Evolutionary conservation across 2,888 invertebrate species (phyloP), one percentile per base, ranked within the genome.

Genomic region (Linyphia triangularis): DNA sequence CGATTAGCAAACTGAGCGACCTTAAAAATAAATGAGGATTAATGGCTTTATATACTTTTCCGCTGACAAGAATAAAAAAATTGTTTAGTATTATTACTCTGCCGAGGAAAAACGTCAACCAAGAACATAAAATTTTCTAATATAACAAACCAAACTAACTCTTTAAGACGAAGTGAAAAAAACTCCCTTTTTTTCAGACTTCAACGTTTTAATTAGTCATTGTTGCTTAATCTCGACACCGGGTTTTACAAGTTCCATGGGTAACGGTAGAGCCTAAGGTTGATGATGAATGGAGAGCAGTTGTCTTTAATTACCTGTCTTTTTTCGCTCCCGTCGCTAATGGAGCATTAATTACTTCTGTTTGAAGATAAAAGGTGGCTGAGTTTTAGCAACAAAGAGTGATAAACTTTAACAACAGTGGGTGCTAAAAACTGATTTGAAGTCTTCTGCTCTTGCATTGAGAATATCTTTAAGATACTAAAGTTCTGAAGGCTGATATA

Each of bases 341-440:
- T 88, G 75, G 77, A 69, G 69, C 82, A 82, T 82, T 88, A 88
- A 88, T 88, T 88, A 88, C 88, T 51, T 26, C 59, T 30, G 61
- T 69, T 70, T 88, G 30, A 81, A 67, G 69, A 70, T 70, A 81
- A 85, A 85, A 72, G 72, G 13, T 40, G 65, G 40, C 70, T 61
- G 43, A 69, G 43, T 70, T 63, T 77, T 78, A 26, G 40, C 40
- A 30, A 78, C 75, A 85, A 78, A 77, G 24, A n/a, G n/a, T n/a
- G n/a, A n/a, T n/a, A n/a, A n/a, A n/a, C n/a, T n/a, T n/a, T n/a
- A n/a, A n/a, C n/a, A n/a, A n/a, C n/a, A n/a, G n/a, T n/a, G n/a
- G n/a, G n/a, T n/a, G n/a, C n/a, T n/a, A n/a, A n/a, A n/a, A n/a
- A n/a, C n/a, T n/a, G n/a, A n/a, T n/a, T n/a, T n/a, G n/a, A n/a